phyloP scores from a whole-genome alignment of 2,113 vertebrate genomes.

The Triplophysa rosa region DNA sequence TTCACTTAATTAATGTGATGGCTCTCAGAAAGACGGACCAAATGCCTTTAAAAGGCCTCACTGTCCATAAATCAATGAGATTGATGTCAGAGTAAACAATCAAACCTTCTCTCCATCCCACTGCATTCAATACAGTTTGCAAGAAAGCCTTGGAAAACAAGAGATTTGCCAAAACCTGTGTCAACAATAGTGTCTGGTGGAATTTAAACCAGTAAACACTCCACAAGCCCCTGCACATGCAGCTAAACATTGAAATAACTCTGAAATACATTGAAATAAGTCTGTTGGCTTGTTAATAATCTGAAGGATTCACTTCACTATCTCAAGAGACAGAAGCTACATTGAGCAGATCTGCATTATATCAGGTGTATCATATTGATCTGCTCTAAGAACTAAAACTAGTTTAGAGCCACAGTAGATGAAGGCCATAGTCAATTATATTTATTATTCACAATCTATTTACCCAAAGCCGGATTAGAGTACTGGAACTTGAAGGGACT shows the following conservation, averaged over 20 bases:
- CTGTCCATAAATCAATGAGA: conserved; percentile 32
- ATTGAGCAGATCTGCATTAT: background rate
- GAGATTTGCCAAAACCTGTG: background rate
- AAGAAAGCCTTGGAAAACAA: background rate
- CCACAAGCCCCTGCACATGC: background rate
- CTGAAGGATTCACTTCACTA: background rate
- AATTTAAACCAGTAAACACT: conserved; percentile 10
- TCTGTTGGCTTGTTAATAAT: background rate
- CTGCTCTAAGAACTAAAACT: background rate
- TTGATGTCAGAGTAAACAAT: conserved; percentile 31
- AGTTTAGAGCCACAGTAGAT: background rate
- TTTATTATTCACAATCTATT: too few relatives aligned
- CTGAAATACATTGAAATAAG: background rate
- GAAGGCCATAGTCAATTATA: background rate
- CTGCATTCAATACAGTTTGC: background rate
- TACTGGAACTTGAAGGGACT: background rate
- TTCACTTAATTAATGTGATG: conserved; percentile 27
- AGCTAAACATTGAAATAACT: background rate
- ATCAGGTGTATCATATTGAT: background rate
- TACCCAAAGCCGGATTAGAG: background rate
- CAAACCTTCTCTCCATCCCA: background rate
- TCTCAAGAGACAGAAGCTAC: background rate
- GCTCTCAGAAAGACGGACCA: conserved; percentile 20
- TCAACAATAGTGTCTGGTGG: background rate
- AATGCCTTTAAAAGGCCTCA: background rate